Percentiles rank a stretch among this genome's conserved stretches.
phyloP scores from a whole-genome alignment of 2,113 vertebrate species.

The Syngnathus typhle region DNA sequence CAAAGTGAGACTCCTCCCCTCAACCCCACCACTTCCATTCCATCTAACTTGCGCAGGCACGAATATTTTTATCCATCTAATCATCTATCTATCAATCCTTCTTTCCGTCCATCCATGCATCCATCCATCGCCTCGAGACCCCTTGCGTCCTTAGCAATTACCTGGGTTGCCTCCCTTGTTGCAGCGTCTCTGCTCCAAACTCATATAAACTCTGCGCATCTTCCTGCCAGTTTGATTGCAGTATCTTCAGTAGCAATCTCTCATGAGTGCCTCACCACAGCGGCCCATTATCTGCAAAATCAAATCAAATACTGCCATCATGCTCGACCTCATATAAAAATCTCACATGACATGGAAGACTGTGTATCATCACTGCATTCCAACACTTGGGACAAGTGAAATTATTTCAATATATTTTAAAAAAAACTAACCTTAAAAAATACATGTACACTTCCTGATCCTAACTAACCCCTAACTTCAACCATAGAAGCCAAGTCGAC shows the following conservation, averaged over 20 bases:
- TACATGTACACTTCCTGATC: not conserved
- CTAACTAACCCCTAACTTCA: not conserved
- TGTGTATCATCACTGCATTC: not conserved
- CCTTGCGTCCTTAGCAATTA: not conserved
- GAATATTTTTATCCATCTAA: too few species aligned
- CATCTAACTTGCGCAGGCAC: too few species aligned
- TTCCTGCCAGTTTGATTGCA: not conserved
- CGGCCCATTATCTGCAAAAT: not conserved
- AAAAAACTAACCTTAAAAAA: not conserved
- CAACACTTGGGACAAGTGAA: not conserved
- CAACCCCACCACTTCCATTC: constrained; percentile 5
- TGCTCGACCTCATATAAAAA: too few species aligned
- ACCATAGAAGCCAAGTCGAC: not conserved
- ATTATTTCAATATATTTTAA: too few species aligned
- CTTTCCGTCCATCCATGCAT: too few species aligned
- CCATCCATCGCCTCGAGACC: too few species aligned
- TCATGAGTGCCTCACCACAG: not conserved
- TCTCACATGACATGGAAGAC: not conserved
- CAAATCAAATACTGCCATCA: not conserved
- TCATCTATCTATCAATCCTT: too few species aligned
- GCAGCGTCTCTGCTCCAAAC: not conserved
- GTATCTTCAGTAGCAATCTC: not conserved
- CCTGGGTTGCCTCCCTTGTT: not conserved
- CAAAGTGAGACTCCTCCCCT: constrained; percentile 67
- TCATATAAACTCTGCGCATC: not conserved